These are phyloP conservation scores for Distichodus sexfasciatus DNA, from an alignment of 2,797 vertebrate species.

Conservation along the genomic window DNA sequence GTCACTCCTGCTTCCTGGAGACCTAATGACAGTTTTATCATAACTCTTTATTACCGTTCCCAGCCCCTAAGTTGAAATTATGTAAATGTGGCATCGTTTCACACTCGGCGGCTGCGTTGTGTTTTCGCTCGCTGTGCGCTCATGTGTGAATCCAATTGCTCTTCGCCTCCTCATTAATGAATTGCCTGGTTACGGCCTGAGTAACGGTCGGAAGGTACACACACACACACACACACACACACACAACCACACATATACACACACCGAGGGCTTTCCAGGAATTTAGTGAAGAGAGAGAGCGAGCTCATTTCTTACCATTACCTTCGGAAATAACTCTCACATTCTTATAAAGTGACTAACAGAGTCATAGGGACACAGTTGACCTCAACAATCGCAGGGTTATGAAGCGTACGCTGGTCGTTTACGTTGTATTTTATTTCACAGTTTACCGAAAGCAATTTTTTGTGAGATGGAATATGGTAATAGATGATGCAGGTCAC, in stretches of 20 bases:
- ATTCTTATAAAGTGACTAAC: slow-evolving; percentile 30
- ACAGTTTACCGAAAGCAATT: slow-evolving; percentile 16
- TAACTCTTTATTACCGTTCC: slow-evolving; percentile 71
- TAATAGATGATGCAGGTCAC: slow-evolving; percentile 47
- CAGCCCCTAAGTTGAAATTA: slow-evolving; percentile 67
- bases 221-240: too few relatives aligned
- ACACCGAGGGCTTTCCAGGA: slow-evolving; percentile 49
- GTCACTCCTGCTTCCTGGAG: slow-evolving; percentile 48
- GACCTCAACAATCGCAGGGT: slow-evolving; percentile 5
- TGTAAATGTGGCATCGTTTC: slow-evolving; percentile 67
- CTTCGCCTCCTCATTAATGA: slow-evolving; percentile 69
- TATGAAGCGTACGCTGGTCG: not conserved
- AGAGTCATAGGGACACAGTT: slow-evolving; percentile 10
- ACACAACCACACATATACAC: too few relatives aligned
- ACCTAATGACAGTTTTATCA: slow-evolving; percentile 76
- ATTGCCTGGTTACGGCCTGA: slow-evolving; percentile 73
- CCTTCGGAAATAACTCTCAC: slow-evolving; percentile 12
- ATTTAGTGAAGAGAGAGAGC: not conserved
- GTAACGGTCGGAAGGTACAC: slow-evolving; percentile 60
- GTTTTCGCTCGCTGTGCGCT: slow-evolving; percentile 64
- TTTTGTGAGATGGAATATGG: slow-evolving; percentile 1
- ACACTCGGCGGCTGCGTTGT: slow-evolving; percentile 63
- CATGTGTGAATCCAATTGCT: slow-evolving; percentile 74
- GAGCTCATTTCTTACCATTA: slow-evolving; percentile 12
- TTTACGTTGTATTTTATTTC: slow-evolving; percentile 15